phyloP scores from a whole-genome alignment of 1,140 invertebrate species.

The Drosophila equinoxialis region DNA sequence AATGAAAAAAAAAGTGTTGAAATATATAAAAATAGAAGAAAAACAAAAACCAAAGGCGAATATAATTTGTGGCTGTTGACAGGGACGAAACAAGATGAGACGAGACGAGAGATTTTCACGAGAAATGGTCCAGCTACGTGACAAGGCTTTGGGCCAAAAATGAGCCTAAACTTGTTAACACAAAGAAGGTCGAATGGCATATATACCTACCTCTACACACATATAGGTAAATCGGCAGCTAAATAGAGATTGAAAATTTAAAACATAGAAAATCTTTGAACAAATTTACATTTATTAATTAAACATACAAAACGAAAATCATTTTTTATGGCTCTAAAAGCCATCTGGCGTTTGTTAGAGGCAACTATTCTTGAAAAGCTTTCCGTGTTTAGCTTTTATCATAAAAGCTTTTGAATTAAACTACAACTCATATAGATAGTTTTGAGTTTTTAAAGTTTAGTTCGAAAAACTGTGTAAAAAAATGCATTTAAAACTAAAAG shows the following conservation, averaged over 20 bases:
- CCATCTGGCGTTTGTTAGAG: not conserved
- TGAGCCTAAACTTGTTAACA: not conserved
- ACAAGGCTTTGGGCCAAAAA: not conserved
- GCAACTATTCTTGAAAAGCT: not conserved
- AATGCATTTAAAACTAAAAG: not conserved
- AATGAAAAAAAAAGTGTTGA: not conserved
- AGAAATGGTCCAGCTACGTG: slow-evolving; percentile 7
- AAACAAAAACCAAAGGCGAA: not conserved
- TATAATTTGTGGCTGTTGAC: slow-evolving; percentile 8
- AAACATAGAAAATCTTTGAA: not conserved
- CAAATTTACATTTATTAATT: slow-evolving; percentile 8
- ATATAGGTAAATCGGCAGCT: too few species aligned
- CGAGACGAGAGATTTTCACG: not conserved
- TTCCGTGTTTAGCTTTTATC: not conserved
- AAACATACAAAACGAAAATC: not conserved
- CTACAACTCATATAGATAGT: too few species aligned
- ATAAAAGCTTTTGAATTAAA: not conserved
- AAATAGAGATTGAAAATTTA: too few species aligned
- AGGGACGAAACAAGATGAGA: not conserved
- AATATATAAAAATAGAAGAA: not conserved
- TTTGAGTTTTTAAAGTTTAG: too few species aligned
- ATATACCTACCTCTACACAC: too few species aligned
- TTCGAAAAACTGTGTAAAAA: not conserved
- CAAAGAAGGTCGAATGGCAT: too few species aligned
- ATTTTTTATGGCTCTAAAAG: not conserved